Percentiles rank a stretch among this genome's conserved stretches.
These are phyloP conservation scores for Anarrhichthys ocellatus DNA, from an alignment of 2,113 vertebrate genomes.

Conservation along the genomic window DNA sequence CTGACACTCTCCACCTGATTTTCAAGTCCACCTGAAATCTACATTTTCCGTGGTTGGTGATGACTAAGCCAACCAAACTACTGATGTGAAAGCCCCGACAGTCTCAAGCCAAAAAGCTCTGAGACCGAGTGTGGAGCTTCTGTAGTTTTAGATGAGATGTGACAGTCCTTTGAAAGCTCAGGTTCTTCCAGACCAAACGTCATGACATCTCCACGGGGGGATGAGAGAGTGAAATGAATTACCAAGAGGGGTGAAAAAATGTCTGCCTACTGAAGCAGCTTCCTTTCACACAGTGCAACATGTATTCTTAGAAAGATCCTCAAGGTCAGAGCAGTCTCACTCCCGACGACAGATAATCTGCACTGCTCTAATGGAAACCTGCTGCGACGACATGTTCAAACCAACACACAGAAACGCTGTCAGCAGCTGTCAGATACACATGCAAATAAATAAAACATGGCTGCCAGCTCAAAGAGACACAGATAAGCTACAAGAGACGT, in stretches of 20 bases:
- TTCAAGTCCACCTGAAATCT: background rate
- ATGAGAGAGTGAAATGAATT: conserved; percentile 29
- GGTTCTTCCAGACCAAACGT: conserved; percentile 43
- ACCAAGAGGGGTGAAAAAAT: background rate
- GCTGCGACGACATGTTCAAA: conserved; percentile 47
- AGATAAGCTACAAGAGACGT: background rate
- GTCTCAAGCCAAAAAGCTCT: background rate
- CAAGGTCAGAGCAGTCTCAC: conserved; percentile 57
- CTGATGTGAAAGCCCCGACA: conserved; percentile 7
- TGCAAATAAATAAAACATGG: conserved; percentile 20
- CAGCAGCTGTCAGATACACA: conserved; percentile 41
- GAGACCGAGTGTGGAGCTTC: background rate
- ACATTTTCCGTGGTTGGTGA: background rate
- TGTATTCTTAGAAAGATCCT: conserved; percentile 41
- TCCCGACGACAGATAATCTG: conserved; percentile 61
- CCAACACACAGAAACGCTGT: background rate
- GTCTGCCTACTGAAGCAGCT: background rate
- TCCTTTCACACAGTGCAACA: conserved; percentile 7
- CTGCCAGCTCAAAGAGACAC: background rate
- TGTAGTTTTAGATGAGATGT: conserved; percentile 32
- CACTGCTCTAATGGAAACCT: conserved; percentile 43
- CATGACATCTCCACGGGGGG: conserved; percentile 8
- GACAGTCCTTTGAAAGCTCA: conserved; percentile 43
- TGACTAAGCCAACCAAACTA: conserved; percentile 10
- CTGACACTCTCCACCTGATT: background rate